A percentile compares a stretch with the other conserved stretches of the same genome.
Evolutionary conservation across 2,113 vertebrate species (phyloP).

Genomic region (Cololabis saira): DNA sequence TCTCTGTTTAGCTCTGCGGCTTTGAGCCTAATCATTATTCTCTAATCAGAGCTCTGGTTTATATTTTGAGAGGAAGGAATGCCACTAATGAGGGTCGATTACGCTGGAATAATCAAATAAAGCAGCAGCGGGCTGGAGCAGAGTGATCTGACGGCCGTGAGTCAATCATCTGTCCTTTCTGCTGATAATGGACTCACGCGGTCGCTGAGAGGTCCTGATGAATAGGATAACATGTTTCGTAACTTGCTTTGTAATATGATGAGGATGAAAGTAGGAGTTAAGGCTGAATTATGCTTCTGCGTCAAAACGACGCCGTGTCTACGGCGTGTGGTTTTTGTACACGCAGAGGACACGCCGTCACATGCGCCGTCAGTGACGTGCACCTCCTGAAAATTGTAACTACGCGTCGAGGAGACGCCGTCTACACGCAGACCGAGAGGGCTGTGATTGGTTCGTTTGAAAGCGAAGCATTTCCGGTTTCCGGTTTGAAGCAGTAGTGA

Average conservation of each 20-base stretch:
- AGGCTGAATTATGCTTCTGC: too few species aligned
- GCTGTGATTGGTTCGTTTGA: too few species aligned
- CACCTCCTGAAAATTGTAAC: too few species aligned
- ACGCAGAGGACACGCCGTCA: too few species aligned
- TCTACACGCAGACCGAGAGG: too few species aligned
- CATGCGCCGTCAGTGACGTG: too few species aligned
- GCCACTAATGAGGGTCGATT: conserved; percentile 48
- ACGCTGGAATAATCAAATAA: conserved; percentile 57
- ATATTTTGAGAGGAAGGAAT: conserved; percentile 41
- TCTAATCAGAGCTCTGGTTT: conserved; percentile 15
- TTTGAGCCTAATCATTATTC: conserved; percentile 60
- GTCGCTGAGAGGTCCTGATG: conserved; percentile 12
- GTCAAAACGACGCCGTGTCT: too few species aligned
- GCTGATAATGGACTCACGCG: conserved; percentile 7
- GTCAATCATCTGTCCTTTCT: conserved; percentile 19
- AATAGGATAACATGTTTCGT: conserved; percentile 25
- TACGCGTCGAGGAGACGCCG: too few species aligned
- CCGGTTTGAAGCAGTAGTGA: too few species aligned
- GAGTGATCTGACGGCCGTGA: conserved; percentile 13
- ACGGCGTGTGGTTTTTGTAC: too few species aligned
- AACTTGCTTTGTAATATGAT: conserved; percentile 7
- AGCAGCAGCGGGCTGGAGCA: conserved; percentile 32
- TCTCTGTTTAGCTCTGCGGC: conserved; percentile 30
- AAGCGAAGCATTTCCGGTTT: too few species aligned
- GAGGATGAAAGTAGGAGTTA: neutral